Base-by-base conservation (phyloP, 2,888 invertebrate species). In the Tetragonisca angustula region DNA sequence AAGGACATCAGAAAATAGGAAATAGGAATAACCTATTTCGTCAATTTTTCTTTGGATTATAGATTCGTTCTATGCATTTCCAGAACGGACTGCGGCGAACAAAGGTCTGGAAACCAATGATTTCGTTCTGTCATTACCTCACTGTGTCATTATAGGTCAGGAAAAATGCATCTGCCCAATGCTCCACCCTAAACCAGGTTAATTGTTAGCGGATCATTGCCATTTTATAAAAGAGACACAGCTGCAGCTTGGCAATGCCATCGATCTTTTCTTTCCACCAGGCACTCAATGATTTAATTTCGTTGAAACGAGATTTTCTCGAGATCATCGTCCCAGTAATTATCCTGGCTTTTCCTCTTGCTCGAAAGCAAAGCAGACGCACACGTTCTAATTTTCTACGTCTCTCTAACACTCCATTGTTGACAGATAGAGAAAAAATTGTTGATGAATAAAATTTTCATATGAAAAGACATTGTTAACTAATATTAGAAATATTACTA, bases 121-220 rank as follows among this genome's bases (percentile, higher is more conserved):
- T n/a, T 59, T 59, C 5, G 56, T n/a, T 59, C 5, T 15, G 13
- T 13, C n/a, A 24, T 59, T n/a, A 9, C n/a, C 69, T 84, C 75
- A 85, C 84, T 86, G 83, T 91, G 89, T 91, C 91, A 91, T 93
- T 92, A 93, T 90, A 90, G 86, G 78, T 36, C 52, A 73, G 32
- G 67, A 75, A 82, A 85, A 67, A 24, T 2, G 88, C 92, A 92
- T 91, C 92, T 92, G 91, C 90, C 89, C 83, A 78, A 79, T 81
- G 86, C 88, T 83, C 84, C 75, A 32, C 67, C 69, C 65, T 68
- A 59, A 82, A 86, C 49, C 62, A 64, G 80, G 75, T 69, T 72
- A 79, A 59, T 77, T 82, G 89, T 86, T 86, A 85, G 79, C 84
- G 69, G 84, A 87, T 84, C 79, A 70, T 83, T 70, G 68, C 79